Evolutionary conservation across 2,797 vertebrate species (phyloP).

Genomic region (Sebastiscus tertius): DNA sequence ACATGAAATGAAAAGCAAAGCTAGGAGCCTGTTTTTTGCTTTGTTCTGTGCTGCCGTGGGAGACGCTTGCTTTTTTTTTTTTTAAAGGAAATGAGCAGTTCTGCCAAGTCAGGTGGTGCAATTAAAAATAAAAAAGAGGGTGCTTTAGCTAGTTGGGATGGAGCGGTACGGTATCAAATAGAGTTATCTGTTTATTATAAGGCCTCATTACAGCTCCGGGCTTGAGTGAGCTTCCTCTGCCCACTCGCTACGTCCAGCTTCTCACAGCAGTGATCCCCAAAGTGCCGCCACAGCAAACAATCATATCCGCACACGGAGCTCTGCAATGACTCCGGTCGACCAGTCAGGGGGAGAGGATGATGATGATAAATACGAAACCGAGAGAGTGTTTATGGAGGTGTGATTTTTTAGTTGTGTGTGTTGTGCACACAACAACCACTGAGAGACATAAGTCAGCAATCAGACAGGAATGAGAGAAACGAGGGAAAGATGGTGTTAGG

Average conservation of each 20-base stretch:
- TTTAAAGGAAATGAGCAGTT: background rate
- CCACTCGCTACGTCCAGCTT: constrained; percentile 13
- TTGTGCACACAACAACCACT: background rate
- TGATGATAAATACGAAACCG: constrained; percentile 5
- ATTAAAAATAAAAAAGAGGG: constrained; percentile 42
- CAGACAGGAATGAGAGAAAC: constrained; percentile 1
- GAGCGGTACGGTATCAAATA: constrained; percentile 14
- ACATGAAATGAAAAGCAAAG: constrained; percentile 23
- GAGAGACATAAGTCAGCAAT: constrained; percentile 2
- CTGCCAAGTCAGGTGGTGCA: background rate
- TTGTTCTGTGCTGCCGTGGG: constrained; percentile 19
- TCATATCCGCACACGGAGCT: background rate
- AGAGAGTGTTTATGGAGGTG: background rate
- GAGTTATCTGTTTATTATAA: constrained; percentile 21
- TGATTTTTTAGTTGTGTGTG: background rate
- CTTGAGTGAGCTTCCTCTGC: constrained; percentile 20
- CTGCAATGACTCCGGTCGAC: background rate
- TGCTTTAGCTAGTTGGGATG: constrained; percentile 7
- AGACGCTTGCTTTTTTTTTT: background rate
- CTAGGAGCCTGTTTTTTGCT: constrained; percentile 15
- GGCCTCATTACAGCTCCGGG: constrained; percentile 30
- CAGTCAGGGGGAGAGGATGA: constrained; percentile 6
- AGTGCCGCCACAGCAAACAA: constrained; percentile 6
- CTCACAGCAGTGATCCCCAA: constrained; percentile 2
- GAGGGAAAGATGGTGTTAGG: background rate